These are phyloP conservation scores for Tachysurus fulvidraco DNA, from an alignment of 2,113 vertebrate species.

Conservation along the genomic window DNA sequence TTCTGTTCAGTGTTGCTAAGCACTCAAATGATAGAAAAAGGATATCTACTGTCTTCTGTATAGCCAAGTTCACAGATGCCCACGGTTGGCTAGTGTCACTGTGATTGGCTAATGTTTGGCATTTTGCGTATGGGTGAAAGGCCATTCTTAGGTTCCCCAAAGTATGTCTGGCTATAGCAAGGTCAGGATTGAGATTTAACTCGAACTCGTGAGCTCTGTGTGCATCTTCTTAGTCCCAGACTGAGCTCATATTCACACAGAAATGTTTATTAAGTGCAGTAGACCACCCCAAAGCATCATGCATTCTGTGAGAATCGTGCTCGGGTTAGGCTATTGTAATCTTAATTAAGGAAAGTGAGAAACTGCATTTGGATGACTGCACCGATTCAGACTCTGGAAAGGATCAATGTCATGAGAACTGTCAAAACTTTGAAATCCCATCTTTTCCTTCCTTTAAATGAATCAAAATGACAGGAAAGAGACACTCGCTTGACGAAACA, in stretches of 20 bases:
- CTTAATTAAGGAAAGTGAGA: constrained; percentile 30
- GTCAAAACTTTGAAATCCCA: constrained; percentile 41
- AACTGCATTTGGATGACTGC: constrained; percentile 16
- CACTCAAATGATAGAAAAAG: no score
- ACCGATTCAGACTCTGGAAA: constrained; percentile 4
- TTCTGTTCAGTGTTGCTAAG: not conserved
- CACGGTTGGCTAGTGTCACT: not conserved
- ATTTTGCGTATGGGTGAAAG: no score
- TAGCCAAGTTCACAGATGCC: not conserved
- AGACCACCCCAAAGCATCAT: not conserved
- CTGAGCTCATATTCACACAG: not conserved
- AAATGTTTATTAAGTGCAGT: not conserved
- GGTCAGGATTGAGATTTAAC: no score
- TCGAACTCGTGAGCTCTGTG: not conserved
- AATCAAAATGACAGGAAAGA: constrained; percentile 28
- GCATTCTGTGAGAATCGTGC: not conserved
- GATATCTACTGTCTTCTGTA: not conserved
- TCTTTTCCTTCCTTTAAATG: constrained; percentile 33
- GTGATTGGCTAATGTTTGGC: no score
- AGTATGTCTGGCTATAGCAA: no score
- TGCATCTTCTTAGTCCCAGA: not conserved
- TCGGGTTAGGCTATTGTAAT: constrained; percentile 22
- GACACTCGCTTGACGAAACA: constrained; percentile 30
- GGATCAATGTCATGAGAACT: constrained; percentile 28
- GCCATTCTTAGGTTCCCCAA: no score